Evolutionary conservation across 2,888 invertebrate genomes (phyloP).

Genomic region (Drosophila paranaensis): DNA sequence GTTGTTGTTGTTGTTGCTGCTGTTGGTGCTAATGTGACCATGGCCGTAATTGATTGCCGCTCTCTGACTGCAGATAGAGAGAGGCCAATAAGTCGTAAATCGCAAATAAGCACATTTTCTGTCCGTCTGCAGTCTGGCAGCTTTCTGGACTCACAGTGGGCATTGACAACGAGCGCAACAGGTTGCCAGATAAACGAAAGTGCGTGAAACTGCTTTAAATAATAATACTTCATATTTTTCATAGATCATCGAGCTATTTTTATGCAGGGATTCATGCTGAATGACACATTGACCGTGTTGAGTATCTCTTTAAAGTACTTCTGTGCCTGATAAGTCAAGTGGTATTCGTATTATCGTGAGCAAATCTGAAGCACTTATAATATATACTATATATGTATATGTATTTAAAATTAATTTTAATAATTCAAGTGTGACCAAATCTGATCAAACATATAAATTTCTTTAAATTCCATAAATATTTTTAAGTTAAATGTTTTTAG

Average conservation of each 20-base stretch:
- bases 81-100: slow-evolving; percentile 24
- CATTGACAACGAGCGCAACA: slow-evolving; percentile 25
- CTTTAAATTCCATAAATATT: neutral
- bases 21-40: slow-evolving; percentile 55
- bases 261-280: neutral
- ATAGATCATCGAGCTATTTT: neutral
- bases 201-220: neutral
- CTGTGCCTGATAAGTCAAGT: neutral
- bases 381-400: neutral
- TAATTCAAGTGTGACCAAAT: neutral
- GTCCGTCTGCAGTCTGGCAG: slow-evolving; percentile 22
- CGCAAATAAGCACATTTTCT: slow-evolving; percentile 18
- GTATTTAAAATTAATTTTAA: no score
- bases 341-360: neutral
- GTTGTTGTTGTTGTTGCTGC: slow-evolving; percentile 36
- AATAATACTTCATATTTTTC: neutral
- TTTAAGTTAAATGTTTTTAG: no score
- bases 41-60: slow-evolving; percentile 71
- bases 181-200: slow-evolving; percentile 23
- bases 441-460: neutral
- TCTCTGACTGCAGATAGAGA: slow-evolving; percentile 46
- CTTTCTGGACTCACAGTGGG: slow-evolving; percentile 8
- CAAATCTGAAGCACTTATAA: neutral
- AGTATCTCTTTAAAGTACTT: neutral
- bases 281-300: neutral